Conservation (phyloP, 2,113 vertebrate genomes). For the Loxodonta africana region DNA sequence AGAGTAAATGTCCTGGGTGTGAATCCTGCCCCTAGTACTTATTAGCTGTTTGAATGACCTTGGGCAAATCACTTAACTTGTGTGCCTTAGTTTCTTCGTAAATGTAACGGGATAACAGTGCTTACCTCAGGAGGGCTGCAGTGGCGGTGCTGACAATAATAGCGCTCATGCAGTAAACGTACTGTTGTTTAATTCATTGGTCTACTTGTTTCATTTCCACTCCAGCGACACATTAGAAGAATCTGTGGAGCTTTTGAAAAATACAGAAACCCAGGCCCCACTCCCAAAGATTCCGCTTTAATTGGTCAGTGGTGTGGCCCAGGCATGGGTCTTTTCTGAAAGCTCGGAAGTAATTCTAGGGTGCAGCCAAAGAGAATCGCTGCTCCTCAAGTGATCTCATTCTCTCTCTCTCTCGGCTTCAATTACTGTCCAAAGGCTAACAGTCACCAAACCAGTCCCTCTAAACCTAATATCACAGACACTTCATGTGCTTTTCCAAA, state of each 20-base stretch:
- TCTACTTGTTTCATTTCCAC: neutral
- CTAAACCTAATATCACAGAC: neutral
- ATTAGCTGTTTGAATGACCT: neutral
- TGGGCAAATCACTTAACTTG: neutral
- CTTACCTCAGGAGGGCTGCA: neutral
- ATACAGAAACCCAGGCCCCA: no score
- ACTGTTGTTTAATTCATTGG: neutral
- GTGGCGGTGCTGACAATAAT: neutral
- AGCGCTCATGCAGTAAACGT: neutral
- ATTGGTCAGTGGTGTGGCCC: neutral
- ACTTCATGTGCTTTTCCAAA: neutral
- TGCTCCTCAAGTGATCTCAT: neutral
- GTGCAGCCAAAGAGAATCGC: neutral
- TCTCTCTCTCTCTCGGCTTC: neutral
- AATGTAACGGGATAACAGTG: neutral
- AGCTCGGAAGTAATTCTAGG: neutral
- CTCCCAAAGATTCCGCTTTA: neutral
- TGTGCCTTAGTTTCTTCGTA: neutral
- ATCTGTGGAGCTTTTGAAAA: no score
- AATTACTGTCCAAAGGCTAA: neutral
- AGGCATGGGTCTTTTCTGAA: neutral
- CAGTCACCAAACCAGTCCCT: neutral
- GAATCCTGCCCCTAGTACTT: neutral
- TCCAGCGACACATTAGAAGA: neutral
- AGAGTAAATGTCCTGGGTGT: neutral